Base-by-base conservation (phyloP, 2,888 invertebrate genomes). In the Phortica okadai region DNA sequence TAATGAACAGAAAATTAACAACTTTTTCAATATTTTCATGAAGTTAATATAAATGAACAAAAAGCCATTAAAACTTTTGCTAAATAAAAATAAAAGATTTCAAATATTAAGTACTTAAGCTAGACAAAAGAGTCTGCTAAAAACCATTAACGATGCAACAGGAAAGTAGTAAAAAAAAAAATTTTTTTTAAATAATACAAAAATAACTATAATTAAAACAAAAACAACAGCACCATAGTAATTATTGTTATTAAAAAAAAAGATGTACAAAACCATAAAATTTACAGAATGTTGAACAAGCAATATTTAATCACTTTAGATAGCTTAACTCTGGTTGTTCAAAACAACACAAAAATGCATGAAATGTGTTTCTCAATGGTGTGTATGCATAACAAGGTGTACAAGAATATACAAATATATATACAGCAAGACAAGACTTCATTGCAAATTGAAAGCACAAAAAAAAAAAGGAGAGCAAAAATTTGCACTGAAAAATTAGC, bases 321-420 rank as follows among this genome's bases (percentile, higher is more conserved):
- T 54, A 56, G 42, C 66, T 66, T 33, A 66, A 44, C 67, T 67
- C n/a, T 41, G 33, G 70, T 69, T 72, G 54, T 56, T 72, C 54
- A 72, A 72, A 72, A 72, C 56, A 72, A 54, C 21, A 54, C 41
- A 72, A 72, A 72, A 72, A 72, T 72, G 70, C 70, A 72, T 72
- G 70, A 72, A 72, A 72, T 72, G 70, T 69, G 45, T 45, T 69
- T 69, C 69, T 69, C 69, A 45, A 69, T 69, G 69, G 45, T 16
- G 50, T n/a, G 45, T 50, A 1, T 6, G 6, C 10, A 50, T 0
- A 11, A 50, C 50, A 11, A 14, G 8, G 14, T 11, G 50, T 11
- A 50, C 5, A 50, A 14, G 14, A 50, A 50, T 1, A 2, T 2
- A 14, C 50, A 11, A 50, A 6, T 50, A 14, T 50, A 14, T 50